Conservation (phyloP, 2,888 invertebrate species). For the Sacculina carcini region DNA sequence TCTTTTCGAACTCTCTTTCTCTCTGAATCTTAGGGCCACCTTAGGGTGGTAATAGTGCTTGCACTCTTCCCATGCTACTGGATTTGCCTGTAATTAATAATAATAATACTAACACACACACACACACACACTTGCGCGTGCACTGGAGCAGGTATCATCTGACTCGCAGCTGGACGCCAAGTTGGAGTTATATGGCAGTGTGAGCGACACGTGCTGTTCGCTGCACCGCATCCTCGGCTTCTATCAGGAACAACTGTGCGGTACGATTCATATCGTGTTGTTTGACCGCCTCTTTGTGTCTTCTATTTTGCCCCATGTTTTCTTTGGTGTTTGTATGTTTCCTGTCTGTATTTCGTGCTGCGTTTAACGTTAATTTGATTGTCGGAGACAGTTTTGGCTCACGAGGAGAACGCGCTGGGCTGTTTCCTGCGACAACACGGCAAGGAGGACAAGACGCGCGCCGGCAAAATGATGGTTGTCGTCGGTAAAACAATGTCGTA, state of each 20-base stretch:
- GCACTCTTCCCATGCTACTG: too few species aligned
- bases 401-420: conserved; percentile 83
- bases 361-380: not conserved
- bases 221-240: conserved; percentile 67
- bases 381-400: conserved; percentile 41
- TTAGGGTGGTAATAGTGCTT: too few species aligned
- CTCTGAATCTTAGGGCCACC: too few species aligned
- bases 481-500: conserved; percentile 68
- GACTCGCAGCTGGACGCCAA: conserved; percentile 93
- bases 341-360: too few species aligned
- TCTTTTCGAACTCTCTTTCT: too few species aligned
- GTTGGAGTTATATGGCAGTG: conserved; percentile 69
- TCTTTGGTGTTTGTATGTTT: too few species aligned
- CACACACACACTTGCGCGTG: too few species aligned
- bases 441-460: conserved; percentile 54
- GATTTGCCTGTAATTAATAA: too few species aligned
- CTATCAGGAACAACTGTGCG: conserved; percentile 75
- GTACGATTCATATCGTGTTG: conserved; percentile 24
- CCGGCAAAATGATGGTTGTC: conserved; percentile 53
- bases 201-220: conserved; percentile 64
- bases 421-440: conserved; percentile 81
- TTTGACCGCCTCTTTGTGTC: conserved; percentile 10
- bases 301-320: not conserved
- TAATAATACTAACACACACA: too few species aligned
- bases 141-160: too few species aligned